Percentiles rank a stretch among this genome's conserved stretches.
These are phyloP conservation scores for Chrysocyon brachyurus DNA, from an alignment of 2,797 vertebrate species.

Conservation along the genomic window DNA sequence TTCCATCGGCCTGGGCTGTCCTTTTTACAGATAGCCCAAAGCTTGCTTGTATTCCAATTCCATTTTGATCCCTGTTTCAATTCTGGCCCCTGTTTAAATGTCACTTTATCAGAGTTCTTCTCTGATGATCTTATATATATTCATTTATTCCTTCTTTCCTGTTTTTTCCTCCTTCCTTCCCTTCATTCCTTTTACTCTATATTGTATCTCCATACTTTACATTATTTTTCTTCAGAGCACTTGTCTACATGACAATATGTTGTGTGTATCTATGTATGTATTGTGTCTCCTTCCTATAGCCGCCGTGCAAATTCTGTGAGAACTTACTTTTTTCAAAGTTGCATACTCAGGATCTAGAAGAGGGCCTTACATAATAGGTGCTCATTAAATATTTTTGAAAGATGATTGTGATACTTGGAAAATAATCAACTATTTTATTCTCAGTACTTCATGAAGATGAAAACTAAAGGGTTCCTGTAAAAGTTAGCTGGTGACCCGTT, in stretches of 20 bases:
- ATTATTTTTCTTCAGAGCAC: conserved; percentile 3
- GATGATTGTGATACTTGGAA: conserved; percentile 26
- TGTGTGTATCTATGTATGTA: neutral
- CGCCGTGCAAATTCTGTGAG: neutral
- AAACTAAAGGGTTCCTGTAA: neutral
- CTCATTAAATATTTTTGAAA: conserved; percentile 22
- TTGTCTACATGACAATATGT: neutral
- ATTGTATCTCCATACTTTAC: neutral
- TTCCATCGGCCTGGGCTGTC: neutral
- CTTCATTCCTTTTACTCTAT: neutral
- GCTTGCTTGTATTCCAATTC: neutral
- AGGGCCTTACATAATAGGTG: neutral
- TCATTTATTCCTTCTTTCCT: neutral
- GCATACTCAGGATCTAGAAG: neutral
- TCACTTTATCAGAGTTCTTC: neutral
- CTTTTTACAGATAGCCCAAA: neutral
- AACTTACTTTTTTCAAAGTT: neutral
- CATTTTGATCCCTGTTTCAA: neutral
- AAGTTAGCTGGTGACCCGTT: neutral
- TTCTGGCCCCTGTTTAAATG: conserved; percentile 38
- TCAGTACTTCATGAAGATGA: neutral
- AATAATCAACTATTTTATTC: conserved; percentile 33
- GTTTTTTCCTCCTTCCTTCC: neutral
- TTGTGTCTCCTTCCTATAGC: neutral
- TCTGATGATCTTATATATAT: neutral